These are phyloP conservation scores for Bombus ignitus DNA, from an alignment of 1,140 invertebrate species.

Conservation along the genomic window DNA sequence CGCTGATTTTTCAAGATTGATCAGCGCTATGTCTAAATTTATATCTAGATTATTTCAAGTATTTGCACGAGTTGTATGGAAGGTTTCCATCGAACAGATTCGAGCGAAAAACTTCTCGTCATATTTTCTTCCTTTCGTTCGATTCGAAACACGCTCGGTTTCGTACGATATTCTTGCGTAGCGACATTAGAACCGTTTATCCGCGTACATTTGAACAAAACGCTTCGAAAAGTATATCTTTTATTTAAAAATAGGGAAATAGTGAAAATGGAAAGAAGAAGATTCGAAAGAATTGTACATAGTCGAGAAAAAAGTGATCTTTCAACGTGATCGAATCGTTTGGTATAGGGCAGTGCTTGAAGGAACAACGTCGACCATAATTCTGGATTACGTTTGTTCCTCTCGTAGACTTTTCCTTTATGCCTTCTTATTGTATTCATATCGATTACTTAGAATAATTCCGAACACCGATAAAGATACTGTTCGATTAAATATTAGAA, in stretches of 20 bases:
- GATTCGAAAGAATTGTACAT: background rate
- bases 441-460: background rate
- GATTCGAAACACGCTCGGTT: background rate
- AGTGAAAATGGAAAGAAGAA: background rate
- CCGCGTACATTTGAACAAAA: background rate
- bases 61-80: constrained; percentile 40
- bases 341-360: constrained; percentile 40
- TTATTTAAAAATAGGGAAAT: background rate
- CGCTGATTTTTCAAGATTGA: constrained; percentile 17
- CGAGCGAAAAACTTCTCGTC: background rate
- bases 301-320: background rate
- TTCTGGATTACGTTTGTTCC: background rate
- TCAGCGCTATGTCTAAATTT: constrained; percentile 45
- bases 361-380: constrained; percentile 23
- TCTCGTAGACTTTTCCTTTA: background rate
- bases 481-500: constrained; percentile 5
- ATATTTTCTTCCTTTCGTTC: too few relatives aligned
- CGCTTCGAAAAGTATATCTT: background rate
- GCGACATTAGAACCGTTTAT: constrained; percentile 12
- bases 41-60: constrained; percentile 43
- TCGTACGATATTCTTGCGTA: too few relatives aligned
- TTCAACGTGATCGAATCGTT: constrained; percentile 7
- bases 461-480: background rate
- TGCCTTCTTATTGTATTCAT: background rate
- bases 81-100: constrained; percentile 17